Evolutionary conservation across 1,140 invertebrate genomes (phyloP), one percentile per base, ranked within the genome.

Genomic region (Drosophila ogumai): DNA sequence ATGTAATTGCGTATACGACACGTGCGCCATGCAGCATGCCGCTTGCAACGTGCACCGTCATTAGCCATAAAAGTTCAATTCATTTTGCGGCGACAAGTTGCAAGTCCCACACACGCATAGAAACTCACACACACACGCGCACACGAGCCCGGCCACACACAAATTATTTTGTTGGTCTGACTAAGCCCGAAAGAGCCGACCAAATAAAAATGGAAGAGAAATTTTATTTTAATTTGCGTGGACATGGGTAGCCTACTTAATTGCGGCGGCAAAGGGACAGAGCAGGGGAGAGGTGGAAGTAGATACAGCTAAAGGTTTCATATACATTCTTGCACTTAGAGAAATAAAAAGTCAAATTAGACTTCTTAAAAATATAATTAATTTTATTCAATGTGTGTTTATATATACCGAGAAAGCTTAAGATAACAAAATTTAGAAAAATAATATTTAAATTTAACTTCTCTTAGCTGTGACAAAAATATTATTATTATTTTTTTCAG

Each of bases 161-260:
- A 65, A 81, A 80, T 81, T 78, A 81, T 86, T 74, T 82, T 77
- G 75, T 64, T 63, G 79, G 79, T 52, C 50, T 38, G 44, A 49
- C 50, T 56, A 72, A 72, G 50, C 41, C 66, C 43, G 43, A 72
- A 49, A 72, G 52, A 69, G 31, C 68, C 74, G 15, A 77, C 40
- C 66, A 69, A 57, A 71, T 50, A 64, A 57, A 79, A 60, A 67
- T 57, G 34, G 56, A 10, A 44, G 38, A 73, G 79, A 84, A 84
- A 84, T 73, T 77, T 84, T 81, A 84, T 84, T 86, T 88, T 87
- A 87, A 86, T 86, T 86, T 86, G 79, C 71, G 54, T 73, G 80
- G 71, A 82, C 84, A 81, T 82, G 84, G 44, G 64, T 47, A 71
- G 82, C 84, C 85, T 84, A 88, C 82, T 88, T 88, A 88, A 87